Base-by-base conservation (phyloP, 2,113 vertebrate genomes). In the Redunca redunca region DNA sequence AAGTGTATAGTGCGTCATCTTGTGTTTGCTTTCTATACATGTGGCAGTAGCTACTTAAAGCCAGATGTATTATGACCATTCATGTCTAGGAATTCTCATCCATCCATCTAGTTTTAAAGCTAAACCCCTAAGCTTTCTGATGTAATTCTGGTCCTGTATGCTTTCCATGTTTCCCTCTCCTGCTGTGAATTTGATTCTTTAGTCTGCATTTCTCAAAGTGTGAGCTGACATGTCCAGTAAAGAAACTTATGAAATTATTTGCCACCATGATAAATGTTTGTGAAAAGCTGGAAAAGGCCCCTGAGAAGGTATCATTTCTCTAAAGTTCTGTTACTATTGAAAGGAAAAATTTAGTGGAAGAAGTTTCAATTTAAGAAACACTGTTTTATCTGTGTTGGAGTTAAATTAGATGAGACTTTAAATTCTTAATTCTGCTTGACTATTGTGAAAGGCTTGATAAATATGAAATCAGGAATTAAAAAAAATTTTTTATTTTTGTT, bases 401-500 rank as follows among this genome's bases (percentile, higher is more conserved):
- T 43, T 97, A 90, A 87, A 19, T 84, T 87, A 87, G 82, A 89
- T 50, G 36, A 91, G 93, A 71, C 89, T 96, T 94, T 92, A 90
- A 92, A 95, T 86, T 55, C 50, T 85, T 74, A 62, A 91, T 95
- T 97, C 50, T 95, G 64, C 28, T 40, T 36, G 86, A 23, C 26
- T 74, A 5, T 91, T 83, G 57, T 83, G 80, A 87, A 87, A 92
- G 46, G 33, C 91, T 80, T 94, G 77, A 84, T 90, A 95, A 93
- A 62, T 74, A 93, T 2, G 52, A 92, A 94, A 55, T 77, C n/a
- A 83, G 46, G 46, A 40, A 33, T 78, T 86, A 58, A 33, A 67
- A 2, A 1, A 13, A 2, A 11, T 57, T 26, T 16, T 48, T 19
- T 21, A 3, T 10, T 48, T 50, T 92, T 26, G 19, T 82, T n/a